These are phyloP conservation scores for Halesus radiatus DNA, from an alignment of 1,140 invertebrate genomes.

Conservation along the genomic window DNA sequence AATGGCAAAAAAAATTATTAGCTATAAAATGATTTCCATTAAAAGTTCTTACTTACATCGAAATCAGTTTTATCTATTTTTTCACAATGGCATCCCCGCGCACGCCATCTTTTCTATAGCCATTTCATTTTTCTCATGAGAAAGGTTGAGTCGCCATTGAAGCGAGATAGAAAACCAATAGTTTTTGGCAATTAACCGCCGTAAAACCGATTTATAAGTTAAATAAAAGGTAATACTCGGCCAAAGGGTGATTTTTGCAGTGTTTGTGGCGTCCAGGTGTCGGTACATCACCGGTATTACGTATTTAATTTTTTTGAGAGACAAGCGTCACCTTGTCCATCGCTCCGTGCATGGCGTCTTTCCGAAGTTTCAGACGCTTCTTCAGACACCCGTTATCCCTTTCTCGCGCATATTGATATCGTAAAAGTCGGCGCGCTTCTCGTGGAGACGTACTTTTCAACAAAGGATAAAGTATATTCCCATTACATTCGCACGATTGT, in stretches of 20 bases:
- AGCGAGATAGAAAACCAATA: slow-evolving; percentile 68
- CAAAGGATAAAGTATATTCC: slow-evolving; percentile 67
- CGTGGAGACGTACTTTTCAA: slow-evolving; percentile 53
- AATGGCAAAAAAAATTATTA: too few species aligned
- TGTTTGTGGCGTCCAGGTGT: neutral
- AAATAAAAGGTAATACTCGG: slow-evolving; percentile 29
- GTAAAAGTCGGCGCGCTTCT: slow-evolving; percentile 59
- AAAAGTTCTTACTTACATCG: slow-evolving; percentile 11
- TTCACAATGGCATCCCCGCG: neutral
- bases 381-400: slow-evolving; percentile 70
- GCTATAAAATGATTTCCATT: neutral
- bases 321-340: slow-evolving; percentile 54
- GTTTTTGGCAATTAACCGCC: slow-evolving; percentile 57
- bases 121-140: slow-evolving; percentile 70
- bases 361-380: slow-evolving; percentile 64
- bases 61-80: slow-evolving; percentile 13
- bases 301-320: slow-evolving; percentile 47
- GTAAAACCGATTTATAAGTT: slow-evolving; percentile 34
- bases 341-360: slow-evolving; percentile 66
- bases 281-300: neutral
- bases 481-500: slow-evolving; percentile 68
- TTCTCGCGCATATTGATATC: slow-evolving; percentile 69
- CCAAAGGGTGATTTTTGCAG: neutral
- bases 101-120: slow-evolving; percentile 65
- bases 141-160: slow-evolving; percentile 67